These are phyloP conservation scores for Leptura quadrifasciata DNA, from an alignment of 2,888 invertebrate species.

Conservation along the genomic window DNA sequence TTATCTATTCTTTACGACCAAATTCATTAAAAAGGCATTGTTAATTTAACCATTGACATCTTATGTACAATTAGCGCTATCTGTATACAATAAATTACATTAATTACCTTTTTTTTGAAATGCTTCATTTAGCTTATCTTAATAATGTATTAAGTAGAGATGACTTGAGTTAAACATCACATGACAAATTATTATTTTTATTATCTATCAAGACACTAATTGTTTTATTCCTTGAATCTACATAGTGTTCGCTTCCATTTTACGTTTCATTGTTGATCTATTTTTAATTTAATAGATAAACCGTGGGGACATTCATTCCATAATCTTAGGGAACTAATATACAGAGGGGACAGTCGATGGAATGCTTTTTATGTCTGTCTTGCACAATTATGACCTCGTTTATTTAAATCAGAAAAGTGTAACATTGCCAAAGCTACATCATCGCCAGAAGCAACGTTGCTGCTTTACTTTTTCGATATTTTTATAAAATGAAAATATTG, in stretches of 20 bases:
- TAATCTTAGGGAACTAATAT: too few species aligned
- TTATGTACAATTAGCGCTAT: conserved; percentile 54
- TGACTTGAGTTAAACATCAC: conserved; percentile 18
- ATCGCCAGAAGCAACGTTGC: too few species aligned
- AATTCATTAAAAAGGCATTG: conserved; percentile 50
- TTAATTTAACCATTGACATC: conserved; percentile 55
- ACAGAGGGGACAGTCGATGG: too few species aligned
- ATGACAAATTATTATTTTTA: conserved; percentile 18
- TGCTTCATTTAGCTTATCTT: conserved; percentile 32
- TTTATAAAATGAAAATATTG: too few species aligned
- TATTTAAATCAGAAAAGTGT: too few species aligned
- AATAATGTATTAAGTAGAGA: conserved; percentile 25
- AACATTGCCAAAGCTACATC: too few species aligned
- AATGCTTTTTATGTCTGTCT: too few species aligned
- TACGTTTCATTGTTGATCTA: background rate
- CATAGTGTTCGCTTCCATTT: background rate
- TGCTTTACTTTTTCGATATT: too few species aligned
- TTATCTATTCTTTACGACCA: conserved; percentile 39
- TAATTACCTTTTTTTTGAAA: conserved; percentile 1
- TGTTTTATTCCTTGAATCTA: background rate
- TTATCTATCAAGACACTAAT: background rate
- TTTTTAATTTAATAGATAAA: background rate
- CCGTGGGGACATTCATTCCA: too few species aligned
- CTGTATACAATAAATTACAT: conserved; percentile 41
- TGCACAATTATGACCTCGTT: too few species aligned